A percentile compares a stretch with the other conserved stretches of the same genome.
These are phyloP conservation scores for Chalcosyrphus nemorum DNA, from an alignment of 2,888 invertebrate genomes.

Conservation along the genomic window DNA sequence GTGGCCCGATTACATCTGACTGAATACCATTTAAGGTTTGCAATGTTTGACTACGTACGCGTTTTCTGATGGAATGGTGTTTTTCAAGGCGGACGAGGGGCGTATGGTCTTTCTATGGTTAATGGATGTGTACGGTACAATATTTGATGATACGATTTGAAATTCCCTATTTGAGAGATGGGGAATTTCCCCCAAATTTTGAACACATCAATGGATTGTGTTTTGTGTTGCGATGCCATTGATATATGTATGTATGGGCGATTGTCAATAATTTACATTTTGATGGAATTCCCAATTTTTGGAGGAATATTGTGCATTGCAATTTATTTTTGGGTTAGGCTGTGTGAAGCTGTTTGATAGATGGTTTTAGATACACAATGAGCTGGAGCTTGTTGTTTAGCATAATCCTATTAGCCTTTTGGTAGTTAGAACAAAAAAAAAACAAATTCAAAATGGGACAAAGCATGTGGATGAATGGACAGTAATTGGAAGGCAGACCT, in stretches of 20 bases:
- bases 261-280: conserved; percentile 34
- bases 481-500: too few relatives aligned
- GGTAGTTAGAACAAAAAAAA: too few relatives aligned
- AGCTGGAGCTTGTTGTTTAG: too few relatives aligned
- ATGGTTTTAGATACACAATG: background rate
- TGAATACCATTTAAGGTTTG: conserved; percentile 52
- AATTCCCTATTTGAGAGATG: background rate
- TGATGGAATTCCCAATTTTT: conserved; percentile 26
- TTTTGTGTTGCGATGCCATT: background rate
- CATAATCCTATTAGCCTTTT: too few relatives aligned
- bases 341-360: too few relatives aligned
- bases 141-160: conserved; percentile 38
- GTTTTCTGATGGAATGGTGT: conserved; percentile 8
- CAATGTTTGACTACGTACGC: conserved; percentile 36
- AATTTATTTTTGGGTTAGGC: background rate
- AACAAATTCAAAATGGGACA: too few relatives aligned
- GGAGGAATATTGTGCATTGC: background rate
- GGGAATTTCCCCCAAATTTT: conserved; percentile 10
- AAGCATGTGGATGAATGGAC: too few relatives aligned
- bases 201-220: conserved; percentile 13
- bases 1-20: conserved; percentile 58
- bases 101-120: background rate
- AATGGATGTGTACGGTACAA: conserved; percentile 28
- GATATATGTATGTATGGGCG: background rate
- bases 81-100: background rate